Percentiles rank a stretch among this genome's conserved stretches.
Evolutionary conservation across 2,888 invertebrate genomes (phyloP).

Genomic region (Himalopsyche kuldschensis): DNA sequence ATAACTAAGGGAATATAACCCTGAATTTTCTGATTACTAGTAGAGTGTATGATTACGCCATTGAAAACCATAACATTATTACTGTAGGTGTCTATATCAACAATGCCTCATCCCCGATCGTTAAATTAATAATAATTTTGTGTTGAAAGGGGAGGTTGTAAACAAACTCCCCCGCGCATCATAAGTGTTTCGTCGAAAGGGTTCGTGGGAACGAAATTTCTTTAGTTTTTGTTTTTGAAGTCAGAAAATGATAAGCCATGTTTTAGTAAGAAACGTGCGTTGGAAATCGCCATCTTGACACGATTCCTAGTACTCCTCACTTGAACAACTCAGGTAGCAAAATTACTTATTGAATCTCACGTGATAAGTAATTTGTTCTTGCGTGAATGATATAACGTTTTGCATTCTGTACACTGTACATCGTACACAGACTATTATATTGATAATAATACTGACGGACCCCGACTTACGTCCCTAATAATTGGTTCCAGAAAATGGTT

Average conservation of each 20-base stretch:
- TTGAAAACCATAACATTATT: not conserved
- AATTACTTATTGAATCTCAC: not conserved
- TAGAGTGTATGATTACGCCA: no score
- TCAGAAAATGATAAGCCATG: not conserved
- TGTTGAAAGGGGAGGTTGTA: not conserved
- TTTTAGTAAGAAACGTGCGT: not conserved
- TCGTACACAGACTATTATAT: no score
- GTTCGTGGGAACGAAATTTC: not conserved
- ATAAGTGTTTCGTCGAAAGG: not conserved
- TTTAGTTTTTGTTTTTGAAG: not conserved
- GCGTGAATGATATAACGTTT: no score
- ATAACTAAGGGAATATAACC: no score
- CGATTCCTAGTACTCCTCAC: not conserved
- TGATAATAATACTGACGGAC: no score
- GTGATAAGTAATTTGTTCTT: not conserved
- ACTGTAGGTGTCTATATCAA: not conserved
- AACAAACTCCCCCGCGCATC: not conserved
- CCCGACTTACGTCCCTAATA: no score
- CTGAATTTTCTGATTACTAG: no score
- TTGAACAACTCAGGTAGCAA: not conserved
- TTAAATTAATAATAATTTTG: not conserved
- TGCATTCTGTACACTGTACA: no score
- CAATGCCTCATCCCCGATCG: not conserved
- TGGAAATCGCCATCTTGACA: not conserved
- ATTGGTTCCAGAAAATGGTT: no score